Evolutionary conservation across 2,113 vertebrate genomes (phyloP).

Genomic region (Gobio gobio): DNA sequence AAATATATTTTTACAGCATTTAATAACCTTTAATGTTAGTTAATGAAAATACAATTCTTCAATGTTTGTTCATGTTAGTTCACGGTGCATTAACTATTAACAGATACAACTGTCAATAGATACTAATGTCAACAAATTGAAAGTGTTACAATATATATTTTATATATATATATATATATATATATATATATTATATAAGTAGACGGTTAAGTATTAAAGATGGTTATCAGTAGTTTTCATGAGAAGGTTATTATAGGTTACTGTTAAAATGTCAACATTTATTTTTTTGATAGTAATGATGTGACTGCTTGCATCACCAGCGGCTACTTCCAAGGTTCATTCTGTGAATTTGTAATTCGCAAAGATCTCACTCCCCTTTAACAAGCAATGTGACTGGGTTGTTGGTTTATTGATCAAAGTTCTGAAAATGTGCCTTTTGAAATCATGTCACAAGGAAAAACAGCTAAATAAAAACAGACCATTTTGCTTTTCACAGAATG

Average conservation of each 20-base stretch:
- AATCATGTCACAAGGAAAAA: slow-evolving; percentile 6
- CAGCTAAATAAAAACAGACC: background rate
- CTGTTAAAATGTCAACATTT: background rate
- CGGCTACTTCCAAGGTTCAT: background rate
- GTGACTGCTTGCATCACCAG: slow-evolving; percentile 2
- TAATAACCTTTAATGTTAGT: too few relatives aligned
- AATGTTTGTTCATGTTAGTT: too few relatives aligned
- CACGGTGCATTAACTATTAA: too few relatives aligned
- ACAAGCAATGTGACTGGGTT: background rate
- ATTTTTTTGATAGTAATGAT: background rate
- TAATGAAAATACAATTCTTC: too few relatives aligned
- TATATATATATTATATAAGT: background rate
- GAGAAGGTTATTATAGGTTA: slow-evolving; percentile 2
- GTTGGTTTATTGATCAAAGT: slow-evolving; percentile 19
- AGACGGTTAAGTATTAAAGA: background rate
- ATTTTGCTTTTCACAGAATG: background rate
- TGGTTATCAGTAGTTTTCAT: background rate
- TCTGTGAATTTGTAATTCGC: background rate
- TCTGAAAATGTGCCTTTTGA: background rate
- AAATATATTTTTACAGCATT: too few relatives aligned
- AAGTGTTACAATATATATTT: background rate
- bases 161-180: background rate
- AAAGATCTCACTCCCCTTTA: slow-evolving; percentile 14
- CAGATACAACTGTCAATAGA: too few relatives aligned
- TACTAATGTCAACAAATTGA: too few relatives aligned